A percentile compares a stretch with the other conserved stretches of the same genome.
phyloP scores from a whole-genome alignment of 37 sponge, comb jelly and placozoan species.

The Ephydatia muelleri region DNA sequence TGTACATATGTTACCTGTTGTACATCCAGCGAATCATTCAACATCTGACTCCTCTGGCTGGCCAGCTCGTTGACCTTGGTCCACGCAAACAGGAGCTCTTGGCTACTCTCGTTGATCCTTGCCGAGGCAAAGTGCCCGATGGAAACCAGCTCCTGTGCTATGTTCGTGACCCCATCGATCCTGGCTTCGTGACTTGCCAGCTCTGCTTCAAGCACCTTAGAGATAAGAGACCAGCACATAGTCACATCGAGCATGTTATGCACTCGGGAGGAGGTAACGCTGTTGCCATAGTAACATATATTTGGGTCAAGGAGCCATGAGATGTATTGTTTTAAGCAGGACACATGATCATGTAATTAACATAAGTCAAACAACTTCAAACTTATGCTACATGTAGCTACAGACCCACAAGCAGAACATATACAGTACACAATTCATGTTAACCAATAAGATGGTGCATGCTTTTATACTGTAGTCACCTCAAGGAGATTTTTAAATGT shows the following conservation, averaged over 20 bases:
- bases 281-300: neutral
- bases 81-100: conserved; percentile 61
- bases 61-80: conserved; percentile 50
- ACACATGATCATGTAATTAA: no score
- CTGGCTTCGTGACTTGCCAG: conserved; percentile 70
- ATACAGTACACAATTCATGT: no score
- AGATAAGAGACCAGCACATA: neutral
- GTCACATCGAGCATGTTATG: neutral
- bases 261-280: neutral
- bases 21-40: conserved; percentile 62
- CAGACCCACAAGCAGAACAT: no score
- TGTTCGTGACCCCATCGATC: conserved; percentile 37
- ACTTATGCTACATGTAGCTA: no score
- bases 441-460: no score
- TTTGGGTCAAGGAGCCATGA: neutral
- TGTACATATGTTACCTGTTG: conserved; percentile 66
- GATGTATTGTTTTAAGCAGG: no score
- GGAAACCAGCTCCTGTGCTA: conserved; percentile 65
- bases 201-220: conserved; percentile 77
- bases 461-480: no score
- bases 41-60: conserved; percentile 44
- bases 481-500: no score
- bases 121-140: conserved; percentile 69
- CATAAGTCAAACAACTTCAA: no score
- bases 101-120: conserved; percentile 38